Conservation (phyloP, 2,113 vertebrate genomes). For the Agelaius phoeniceus region DNA sequence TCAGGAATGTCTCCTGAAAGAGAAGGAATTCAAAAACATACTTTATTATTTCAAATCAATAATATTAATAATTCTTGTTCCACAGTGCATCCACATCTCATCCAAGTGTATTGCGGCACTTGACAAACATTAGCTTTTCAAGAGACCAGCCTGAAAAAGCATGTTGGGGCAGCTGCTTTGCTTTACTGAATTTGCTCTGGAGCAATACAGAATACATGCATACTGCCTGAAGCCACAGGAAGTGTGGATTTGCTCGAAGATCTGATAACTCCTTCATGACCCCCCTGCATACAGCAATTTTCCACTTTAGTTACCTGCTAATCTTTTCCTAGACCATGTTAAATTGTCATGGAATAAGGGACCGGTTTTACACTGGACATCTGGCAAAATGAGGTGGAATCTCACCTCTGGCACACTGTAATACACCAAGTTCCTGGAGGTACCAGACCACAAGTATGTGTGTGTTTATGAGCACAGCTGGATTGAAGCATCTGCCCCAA, state of each 20-base stretch:
- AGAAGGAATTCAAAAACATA: conserved; percentile 4
- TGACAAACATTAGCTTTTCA: neutral
- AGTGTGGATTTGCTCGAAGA: neutral
- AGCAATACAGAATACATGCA: neutral
- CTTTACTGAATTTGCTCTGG: neutral
- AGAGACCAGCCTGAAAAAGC: neutral
- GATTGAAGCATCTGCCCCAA: neutral
- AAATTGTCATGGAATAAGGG: neutral
- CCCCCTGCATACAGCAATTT: neutral
- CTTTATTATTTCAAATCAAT: conserved; percentile 45
- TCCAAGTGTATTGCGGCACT: neutral
- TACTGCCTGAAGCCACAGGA: neutral
- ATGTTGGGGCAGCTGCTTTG: neutral
- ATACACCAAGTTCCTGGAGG: neutral
- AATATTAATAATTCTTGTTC: neutral
- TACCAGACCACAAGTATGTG: neutral
- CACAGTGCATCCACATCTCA: neutral
- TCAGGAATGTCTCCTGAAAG: conserved; percentile 12
- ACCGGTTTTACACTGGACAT: neutral
- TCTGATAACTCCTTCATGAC: rapidly evolving
- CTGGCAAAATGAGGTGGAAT: neutral
- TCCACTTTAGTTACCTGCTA: neutral
- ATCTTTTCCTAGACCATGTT: neutral
- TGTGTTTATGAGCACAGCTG: neutral
- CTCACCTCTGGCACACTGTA: neutral